Percentiles rank a stretch among this genome's conserved stretches.
These are phyloP conservation scores for Tipula helvola DNA, from an alignment of 2,888 invertebrate genomes.

Conservation along the genomic window DNA sequence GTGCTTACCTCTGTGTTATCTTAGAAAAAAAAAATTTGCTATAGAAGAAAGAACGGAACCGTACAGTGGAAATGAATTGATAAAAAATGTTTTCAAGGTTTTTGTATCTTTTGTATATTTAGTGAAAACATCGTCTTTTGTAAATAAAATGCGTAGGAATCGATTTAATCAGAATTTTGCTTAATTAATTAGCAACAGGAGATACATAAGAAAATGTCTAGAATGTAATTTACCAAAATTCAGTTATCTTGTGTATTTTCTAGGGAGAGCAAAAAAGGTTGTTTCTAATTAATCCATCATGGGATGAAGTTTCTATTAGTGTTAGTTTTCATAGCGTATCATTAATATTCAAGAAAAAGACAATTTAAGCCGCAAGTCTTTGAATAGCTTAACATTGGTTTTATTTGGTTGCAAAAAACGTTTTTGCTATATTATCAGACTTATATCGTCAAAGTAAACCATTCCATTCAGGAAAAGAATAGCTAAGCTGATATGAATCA, in stretches of 20 bases:
- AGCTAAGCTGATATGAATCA: too few relatives aligned
- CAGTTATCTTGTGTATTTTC: not conserved
- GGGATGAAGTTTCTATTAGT: not conserved
- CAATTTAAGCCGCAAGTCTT: not conserved
- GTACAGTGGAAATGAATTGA: not conserved
- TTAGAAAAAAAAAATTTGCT: not conserved
- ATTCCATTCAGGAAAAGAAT: too few relatives aligned
- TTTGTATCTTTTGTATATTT: not conserved
- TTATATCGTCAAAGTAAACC: too few relatives aligned
- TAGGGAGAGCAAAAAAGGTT: not conserved
- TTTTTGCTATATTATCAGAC: too few relatives aligned
- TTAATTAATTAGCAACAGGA: not conserved
- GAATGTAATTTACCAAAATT: not conserved
- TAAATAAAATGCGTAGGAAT: not conserved
- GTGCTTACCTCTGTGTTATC: not conserved
- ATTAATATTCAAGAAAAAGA: not conserved
- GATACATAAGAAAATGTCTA: not conserved
- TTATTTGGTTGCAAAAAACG: too few relatives aligned
- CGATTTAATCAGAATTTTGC: not conserved
- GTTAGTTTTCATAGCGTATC: not conserved
- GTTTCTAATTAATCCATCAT: not conserved
- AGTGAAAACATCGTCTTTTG: not conserved
- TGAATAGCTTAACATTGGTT: too few relatives aligned
- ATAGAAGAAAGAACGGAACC: not conserved
- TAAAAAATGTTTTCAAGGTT: not conserved